Evolutionary conservation across 2,888 invertebrate genomes (phyloP), one percentile per base, ranked within the genome.

Genomic region (Caenorhabditis sp.): DNA sequence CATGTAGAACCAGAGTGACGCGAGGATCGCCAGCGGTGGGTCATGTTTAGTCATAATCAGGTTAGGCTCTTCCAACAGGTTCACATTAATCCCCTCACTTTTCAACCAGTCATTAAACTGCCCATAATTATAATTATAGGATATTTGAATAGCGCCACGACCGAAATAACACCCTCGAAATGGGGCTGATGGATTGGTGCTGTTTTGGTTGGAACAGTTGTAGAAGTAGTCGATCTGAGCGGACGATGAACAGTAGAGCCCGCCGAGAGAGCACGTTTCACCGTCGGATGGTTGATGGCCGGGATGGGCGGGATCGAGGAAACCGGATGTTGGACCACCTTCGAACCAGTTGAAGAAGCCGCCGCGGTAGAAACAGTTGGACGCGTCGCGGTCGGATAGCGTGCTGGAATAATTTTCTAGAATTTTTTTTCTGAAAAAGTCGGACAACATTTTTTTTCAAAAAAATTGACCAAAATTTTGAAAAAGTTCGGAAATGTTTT

Each of bases 1-100:
- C 87, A 87, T 87, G 70, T 86, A 87, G 73, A 86, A 86, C 82
- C 85, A 87, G 8, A 81, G 69, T 14, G 82, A 83, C 24, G 84
- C 83, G 71, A 84, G 64, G 1, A 84, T 70, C 1, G 84, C 83
- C 51, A 84, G 77, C 17, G 84, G 84, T 8, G 84, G 84, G 57
- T 84, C 79, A 77, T 80, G 74, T 55, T 84, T 78, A 3, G 84
- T 84, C 69, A 80, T 80, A 2, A 84, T 77, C 36, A 83, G 71
- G 59, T 83, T 83, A 10, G 83, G 83, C 17, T 80, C 58, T 6
- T 75, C 65, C 66, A 84, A 59, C 4, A 84, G 71, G 61, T 84
- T 79, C 1, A 79, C 81, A 14, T 61, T 58, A 51, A 81, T 68
- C 14, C 76, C 74, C 27, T 77, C 62, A 5, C 77, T 49, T 14